Percentiles rank a stretch among this genome's conserved stretches.
Evolutionary conservation across 2,113 vertebrate species (phyloP).

Genomic region (Amblyornis subalaris): DNA sequence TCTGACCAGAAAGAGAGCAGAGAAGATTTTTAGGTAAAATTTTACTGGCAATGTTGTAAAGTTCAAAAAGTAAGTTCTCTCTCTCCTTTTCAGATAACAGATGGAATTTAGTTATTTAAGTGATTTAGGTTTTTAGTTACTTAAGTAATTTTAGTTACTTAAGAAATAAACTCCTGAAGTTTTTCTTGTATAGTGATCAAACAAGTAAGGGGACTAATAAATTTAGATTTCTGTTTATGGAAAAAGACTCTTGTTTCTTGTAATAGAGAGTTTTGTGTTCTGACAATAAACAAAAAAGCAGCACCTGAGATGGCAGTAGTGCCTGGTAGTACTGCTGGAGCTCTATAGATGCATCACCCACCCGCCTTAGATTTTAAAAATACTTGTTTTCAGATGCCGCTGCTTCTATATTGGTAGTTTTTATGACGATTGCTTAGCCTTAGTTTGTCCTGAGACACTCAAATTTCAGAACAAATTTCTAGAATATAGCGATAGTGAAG

Average conservation of each 20-base stretch:
- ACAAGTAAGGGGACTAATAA: neutral
- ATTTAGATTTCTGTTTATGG: neutral
- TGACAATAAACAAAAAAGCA: neutral
- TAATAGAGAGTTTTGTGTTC: neutral
- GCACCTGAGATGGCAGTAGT: neutral
- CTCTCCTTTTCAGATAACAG: neutral
- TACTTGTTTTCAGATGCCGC: neutral
- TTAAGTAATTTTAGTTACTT: neutral
- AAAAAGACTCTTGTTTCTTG: neutral
- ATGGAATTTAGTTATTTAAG: neutral
- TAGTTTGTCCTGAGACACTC: neutral
- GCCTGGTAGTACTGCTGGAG: neutral
- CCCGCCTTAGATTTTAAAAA: neutral
- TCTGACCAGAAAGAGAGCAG: neutral
- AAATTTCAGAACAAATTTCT: neutral
- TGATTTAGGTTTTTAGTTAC: neutral
- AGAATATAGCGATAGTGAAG: neutral
- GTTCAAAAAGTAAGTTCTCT: neutral
- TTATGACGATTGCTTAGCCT: neutral
- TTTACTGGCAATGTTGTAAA: neutral
- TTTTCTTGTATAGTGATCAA: conserved; percentile 20
- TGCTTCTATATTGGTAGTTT: neutral
- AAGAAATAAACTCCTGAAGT: neutral
- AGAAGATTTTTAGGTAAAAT: neutral
- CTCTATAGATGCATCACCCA: neutral